Evolutionary conservation across 2,113 vertebrate genomes (phyloP), one percentile per base, ranked within the genome.

Genomic region (Panthera leo): DNA sequence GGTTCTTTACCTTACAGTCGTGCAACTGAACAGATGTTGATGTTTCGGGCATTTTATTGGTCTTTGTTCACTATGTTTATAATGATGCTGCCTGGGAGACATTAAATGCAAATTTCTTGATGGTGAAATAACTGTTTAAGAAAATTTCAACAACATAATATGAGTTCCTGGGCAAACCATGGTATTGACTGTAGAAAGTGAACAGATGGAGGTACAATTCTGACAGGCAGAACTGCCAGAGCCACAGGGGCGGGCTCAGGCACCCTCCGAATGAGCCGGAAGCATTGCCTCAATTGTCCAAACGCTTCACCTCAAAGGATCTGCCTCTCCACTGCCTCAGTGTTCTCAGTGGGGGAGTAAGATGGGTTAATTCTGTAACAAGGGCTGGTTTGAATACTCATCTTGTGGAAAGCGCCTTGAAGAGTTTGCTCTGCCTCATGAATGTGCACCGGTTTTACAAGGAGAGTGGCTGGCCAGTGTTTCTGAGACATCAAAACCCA

Each of bases 61-160:
- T 65, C 75, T 96, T 45, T 76, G 86, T 58, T 95, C 53, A 5
- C 70, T 27, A 9, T 39, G 51, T 94, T 76, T 85, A 73, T 65
- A 67, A 88, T 45, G 55, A 85, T 51, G 87, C 90, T 29, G 31
- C 45, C 71, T 82, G 3, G 34, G 91, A 91, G 82, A 85, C 19
- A 53, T 71, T 84, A 90, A 96, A 58, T 91, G 93, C 73, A 95
- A 85, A 97, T 97, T 93, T 96, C 76, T 95, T 71, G 25, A 89
- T 76, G 88, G 39, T 25, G 25, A 96, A 95, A 91, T 96, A 95
- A 94, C 85, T 34, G 19, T 42, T 71, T 90, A 96, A 97, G 95
- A 94, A 97, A 83, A 91, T 95, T 85, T 92, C 85, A 82, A 36
- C 65, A 75, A 76, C 61, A 95, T 67, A 34, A 34, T 21, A 39